Evolutionary conservation across 2,797 vertebrate genomes (phyloP).

Genomic region (Paguma larvata): DNA sequence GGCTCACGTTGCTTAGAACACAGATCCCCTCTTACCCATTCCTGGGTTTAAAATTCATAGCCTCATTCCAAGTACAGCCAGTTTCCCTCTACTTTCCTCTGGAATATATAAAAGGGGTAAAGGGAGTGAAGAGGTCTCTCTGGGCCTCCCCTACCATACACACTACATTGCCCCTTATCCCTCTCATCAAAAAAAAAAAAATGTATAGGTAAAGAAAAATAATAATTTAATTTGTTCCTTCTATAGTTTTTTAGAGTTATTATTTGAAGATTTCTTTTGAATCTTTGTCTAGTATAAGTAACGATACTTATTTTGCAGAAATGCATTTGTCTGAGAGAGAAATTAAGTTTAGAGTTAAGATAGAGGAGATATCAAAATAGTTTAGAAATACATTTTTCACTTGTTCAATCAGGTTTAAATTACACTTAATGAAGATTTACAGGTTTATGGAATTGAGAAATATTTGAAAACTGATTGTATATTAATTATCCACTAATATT

Average conservation of each 20-base stretch:
- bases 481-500: conserved; percentile 50
- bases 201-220: not conserved
- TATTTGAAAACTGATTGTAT: conserved; percentile 30
- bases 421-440: conserved; percentile 65
- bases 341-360: conserved; percentile 63
- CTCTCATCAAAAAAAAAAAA: not conserved
- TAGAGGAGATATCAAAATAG: conserved; percentile 44
- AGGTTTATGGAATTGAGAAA: conserved; percentile 2
- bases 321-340: not conserved
- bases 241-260: not conserved
- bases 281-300: conserved; percentile 37
- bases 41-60: conserved; percentile 71
- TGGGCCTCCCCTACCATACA: conserved; percentile 60
- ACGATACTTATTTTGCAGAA: conserved; percentile 57
- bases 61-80: conserved; percentile 74
- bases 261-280: conserved; percentile 55
- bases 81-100: conserved; percentile 64
- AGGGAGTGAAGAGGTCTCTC: conserved; percentile 35
- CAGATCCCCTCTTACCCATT: conserved; percentile 40
- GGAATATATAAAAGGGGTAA: conserved; percentile 50
- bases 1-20: conserved; percentile 77
- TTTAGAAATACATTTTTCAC: conserved; percentile 30
- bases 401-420: conserved; percentile 62
- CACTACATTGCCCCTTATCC: conserved; percentile 64
- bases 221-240: not conserved